Percentiles rank a stretch among this genome's conserved stretches.
phyloP scores from a whole-genome alignment of 2,113 vertebrate genomes.

The Bathybates hornii region DNA sequence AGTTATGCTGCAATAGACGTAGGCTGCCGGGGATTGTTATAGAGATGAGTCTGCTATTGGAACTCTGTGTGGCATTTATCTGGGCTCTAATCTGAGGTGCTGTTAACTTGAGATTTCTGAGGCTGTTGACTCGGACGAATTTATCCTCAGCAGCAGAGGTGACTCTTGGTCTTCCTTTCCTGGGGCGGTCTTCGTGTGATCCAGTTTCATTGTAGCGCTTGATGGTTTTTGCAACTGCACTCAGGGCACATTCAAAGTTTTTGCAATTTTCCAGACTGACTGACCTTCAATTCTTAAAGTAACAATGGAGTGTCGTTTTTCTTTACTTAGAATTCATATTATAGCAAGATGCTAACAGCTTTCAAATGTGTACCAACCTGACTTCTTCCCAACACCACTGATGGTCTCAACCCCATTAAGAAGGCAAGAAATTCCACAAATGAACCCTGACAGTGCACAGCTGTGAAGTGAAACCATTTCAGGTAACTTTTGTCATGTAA shows the following conservation, averaged over 20 bases:
- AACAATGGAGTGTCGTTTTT: background rate
- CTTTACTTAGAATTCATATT: background rate
- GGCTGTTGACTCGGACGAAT: background rate
- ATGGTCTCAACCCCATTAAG: background rate
- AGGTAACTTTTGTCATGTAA: background rate
- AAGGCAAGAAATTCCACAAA: background rate
- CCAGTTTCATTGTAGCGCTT: background rate
- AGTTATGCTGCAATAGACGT: fast-evolving
- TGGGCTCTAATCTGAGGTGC: background rate
- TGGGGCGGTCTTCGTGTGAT: background rate
- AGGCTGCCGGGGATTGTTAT: background rate
- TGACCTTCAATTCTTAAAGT: background rate
- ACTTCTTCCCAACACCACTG: background rate
- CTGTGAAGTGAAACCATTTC: background rate
- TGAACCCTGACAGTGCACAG: background rate
- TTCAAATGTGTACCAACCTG: background rate
- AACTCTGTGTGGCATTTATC: background rate
- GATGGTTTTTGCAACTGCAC: background rate
- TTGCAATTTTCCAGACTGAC: background rate
- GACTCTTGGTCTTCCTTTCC: background rate
- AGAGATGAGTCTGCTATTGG: background rate
- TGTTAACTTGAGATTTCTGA: background rate
- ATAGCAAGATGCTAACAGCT: background rate
- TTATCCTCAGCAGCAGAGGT: background rate
- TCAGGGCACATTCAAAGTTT: background rate